Conservation (phyloP, 2,888 invertebrate species). For the Dryococelus australis region DNA sequence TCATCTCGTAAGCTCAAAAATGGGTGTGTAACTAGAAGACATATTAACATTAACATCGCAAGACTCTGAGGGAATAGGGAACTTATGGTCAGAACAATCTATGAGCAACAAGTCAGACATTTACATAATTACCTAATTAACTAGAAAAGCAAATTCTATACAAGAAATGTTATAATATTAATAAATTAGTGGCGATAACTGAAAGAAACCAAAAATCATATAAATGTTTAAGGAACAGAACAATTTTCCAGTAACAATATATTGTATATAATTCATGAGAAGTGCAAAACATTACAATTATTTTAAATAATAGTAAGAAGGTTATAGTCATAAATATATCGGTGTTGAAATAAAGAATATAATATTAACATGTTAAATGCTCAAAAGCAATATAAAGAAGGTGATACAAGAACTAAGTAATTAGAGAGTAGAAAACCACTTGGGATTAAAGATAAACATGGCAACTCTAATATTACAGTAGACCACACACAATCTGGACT, state of each 20-base stretch:
- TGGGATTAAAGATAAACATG: not conserved
- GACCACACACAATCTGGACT: conserved; percentile 1
- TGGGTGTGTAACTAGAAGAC: not conserved
- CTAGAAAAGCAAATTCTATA: too few relatives aligned
- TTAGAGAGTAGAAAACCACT: not conserved
- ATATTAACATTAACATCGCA: not conserved
- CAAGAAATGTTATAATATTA: too few relatives aligned
- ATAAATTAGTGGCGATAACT: too few relatives aligned
- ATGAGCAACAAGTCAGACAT: not conserved
- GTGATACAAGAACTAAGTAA: not conserved
- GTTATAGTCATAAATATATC: too few relatives aligned
- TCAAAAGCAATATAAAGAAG: too few relatives aligned
- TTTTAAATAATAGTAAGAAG: too few relatives aligned
- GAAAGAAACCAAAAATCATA: too few relatives aligned
- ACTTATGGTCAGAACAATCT: not conserved
- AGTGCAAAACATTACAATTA: not conserved
- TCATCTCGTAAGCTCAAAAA: not conserved
- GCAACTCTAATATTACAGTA: conserved; percentile 1
- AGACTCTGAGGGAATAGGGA: not conserved
- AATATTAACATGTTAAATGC: too few relatives aligned
- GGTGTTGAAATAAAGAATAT: too few relatives aligned
- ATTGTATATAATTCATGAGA: not conserved
- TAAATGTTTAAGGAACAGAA: too few relatives aligned
- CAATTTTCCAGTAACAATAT: too few relatives aligned
- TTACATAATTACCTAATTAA: too few relatives aligned